A percentile compares a stretch with the other conserved stretches of the same genome.
Evolutionary conservation across 92 coral and sea anemone genomes (phyloP).

Genomic region (Ricordea florida): DNA sequence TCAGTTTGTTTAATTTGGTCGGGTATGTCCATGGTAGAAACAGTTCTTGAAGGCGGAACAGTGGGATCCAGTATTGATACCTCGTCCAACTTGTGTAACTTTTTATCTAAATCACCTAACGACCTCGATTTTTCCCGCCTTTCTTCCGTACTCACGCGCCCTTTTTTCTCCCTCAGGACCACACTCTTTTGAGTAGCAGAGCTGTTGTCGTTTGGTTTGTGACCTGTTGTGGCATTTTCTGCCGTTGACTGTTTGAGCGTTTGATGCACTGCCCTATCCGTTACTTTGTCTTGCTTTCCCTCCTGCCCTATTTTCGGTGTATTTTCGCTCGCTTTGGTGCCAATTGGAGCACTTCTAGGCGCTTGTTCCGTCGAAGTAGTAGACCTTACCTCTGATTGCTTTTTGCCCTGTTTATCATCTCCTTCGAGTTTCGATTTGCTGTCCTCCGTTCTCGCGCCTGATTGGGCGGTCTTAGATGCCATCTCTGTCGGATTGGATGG

Average conservation of each 20-base stretch:
- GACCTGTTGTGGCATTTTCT: neutral
- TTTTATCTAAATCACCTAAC: constrained; percentile 69
- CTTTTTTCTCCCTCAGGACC: constrained; percentile 74
- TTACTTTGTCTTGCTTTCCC: neutral
- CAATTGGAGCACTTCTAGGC: too few species aligned
- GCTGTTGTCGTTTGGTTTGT: neutral
- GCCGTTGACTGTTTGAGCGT: neutral
- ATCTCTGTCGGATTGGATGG: constrained; percentile 1
- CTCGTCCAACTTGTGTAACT: constrained; percentile 55
- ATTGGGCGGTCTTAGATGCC: neutral
- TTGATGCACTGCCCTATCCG: neutral
- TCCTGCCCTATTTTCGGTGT: too few species aligned
- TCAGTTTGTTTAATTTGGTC: neutral
- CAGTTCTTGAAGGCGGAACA: constrained; percentile 67
- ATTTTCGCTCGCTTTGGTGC: too few species aligned
- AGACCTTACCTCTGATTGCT: neutral
- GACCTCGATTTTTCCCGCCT: constrained; percentile 70
- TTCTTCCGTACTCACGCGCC: constrained; percentile 60
- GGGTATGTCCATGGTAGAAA: constrained; percentile 73
- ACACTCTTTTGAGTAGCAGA: neutral
- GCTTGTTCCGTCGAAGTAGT: neutral
- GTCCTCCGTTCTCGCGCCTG: too few species aligned
- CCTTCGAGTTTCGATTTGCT: too few species aligned
- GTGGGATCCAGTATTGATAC: constrained; percentile 61
- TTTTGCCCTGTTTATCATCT: constrained; percentile 1